Evolutionary conservation across 2,797 vertebrate genomes (phyloP), one percentile per base, ranked within the genome.

Genomic region (Danio tinwini): DNA sequence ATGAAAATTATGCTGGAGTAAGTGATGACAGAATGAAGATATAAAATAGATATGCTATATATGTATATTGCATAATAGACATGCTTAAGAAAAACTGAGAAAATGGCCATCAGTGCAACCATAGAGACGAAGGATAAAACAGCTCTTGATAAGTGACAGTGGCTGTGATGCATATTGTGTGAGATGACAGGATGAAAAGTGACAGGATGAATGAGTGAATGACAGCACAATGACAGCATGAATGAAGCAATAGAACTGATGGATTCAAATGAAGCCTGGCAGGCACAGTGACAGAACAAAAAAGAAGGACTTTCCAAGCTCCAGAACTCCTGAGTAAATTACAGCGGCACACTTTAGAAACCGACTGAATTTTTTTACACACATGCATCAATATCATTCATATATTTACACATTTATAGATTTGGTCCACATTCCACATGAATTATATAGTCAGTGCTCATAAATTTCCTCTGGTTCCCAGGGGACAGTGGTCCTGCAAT

Each of bases 221-320:
- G 69, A 74, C 69, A 74, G 69, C 61, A 50, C 16, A 13, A 62
- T 83, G 84, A 83, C 79, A 73, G 71, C 62, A 42, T 72, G 65
- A 76, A 83, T 82, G 79, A 83, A 81, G 78, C 71, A 69, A 63
- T 52, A 47, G 52, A 61, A 59, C 73, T 45, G 80, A 79, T 14
- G 52, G 70, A 64, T 81, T 62, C 12, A 78, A 65, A 74, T 59
- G 52, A 71, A 74, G 80, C 50, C 67, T 65, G 70, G 63, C 63
- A 61, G 63, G 53, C 62, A 55, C 7, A 63, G 49, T 37, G 80
- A 42, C 8, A 17, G 52, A 76, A 53, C 37, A 63, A 67, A 56
- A 68, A 56, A 68, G 59, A 53, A 7, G 7, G 21, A 77, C 55
- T 47, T 63, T 44, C 8, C 42, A 21, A 73, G 39, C 19, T 21